Conservation (phyloP, 2,888 invertebrate species). For the Nymphalis c-album region DNA sequence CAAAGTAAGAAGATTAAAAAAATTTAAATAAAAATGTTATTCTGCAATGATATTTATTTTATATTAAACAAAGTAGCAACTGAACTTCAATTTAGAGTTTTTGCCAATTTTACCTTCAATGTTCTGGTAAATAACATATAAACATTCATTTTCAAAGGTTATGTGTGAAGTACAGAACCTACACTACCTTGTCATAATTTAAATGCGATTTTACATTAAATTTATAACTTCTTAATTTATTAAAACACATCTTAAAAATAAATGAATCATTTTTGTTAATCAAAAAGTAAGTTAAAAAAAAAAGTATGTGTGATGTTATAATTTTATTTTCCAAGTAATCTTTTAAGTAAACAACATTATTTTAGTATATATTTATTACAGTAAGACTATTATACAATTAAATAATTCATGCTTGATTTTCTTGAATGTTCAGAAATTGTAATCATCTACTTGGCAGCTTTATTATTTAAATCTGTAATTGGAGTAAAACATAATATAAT, state of each 20-base stretch:
- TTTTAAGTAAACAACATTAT: constrained; percentile 1
- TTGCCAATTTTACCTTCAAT: too few relatives aligned
- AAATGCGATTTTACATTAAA: too few relatives aligned
- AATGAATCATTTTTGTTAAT: too few relatives aligned
- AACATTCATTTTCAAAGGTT: too few relatives aligned
- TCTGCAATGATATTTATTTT: not conserved
- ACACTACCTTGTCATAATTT: too few relatives aligned
- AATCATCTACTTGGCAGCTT: constrained; percentile 50
- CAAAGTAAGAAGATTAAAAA: constrained; percentile 62
- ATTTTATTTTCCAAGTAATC: not conserved
- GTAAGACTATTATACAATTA: constrained; percentile 52
- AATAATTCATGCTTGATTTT: constrained; percentile 47
- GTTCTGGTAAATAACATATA: too few relatives aligned
- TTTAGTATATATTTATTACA: constrained; percentile 42
- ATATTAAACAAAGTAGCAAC: not conserved
- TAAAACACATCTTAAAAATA: too few relatives aligned
- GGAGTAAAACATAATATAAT: constrained; percentile 41
- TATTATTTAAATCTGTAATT: constrained; percentile 55
- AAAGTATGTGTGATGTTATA: not conserved
- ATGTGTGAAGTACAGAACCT: too few relatives aligned
- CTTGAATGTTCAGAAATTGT: constrained; percentile 2
- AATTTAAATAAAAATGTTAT: constrained; percentile 35
- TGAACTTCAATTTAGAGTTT: too few relatives aligned
- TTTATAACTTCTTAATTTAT: too few relatives aligned
- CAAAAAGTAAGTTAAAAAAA: too few relatives aligned